A percentile compares a stretch with the other conserved stretches of the same genome.
phyloP scores from a whole-genome alignment of 2,888 invertebrate genomes.

The Toxonevra muliebris region DNA sequence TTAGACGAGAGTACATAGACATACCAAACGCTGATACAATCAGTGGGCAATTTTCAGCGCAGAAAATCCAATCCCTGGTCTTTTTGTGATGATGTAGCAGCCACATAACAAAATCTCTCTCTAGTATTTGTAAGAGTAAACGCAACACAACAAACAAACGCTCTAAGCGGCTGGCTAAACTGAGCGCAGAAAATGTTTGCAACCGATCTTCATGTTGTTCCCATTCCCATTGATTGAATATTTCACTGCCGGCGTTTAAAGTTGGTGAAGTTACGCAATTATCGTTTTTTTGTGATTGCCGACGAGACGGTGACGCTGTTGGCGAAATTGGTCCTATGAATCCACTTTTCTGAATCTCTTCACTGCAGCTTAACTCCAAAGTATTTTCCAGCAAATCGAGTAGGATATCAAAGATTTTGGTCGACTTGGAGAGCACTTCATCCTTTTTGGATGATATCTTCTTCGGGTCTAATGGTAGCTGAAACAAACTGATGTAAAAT shows the following conservation, averaged over 20 bases:
- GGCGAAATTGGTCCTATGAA: slow-evolving; percentile 10
- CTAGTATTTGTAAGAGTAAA: slow-evolving; percentile 67
- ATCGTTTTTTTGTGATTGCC: neutral
- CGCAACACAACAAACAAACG: slow-evolving; percentile 68
- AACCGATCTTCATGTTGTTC: slow-evolving; percentile 44
- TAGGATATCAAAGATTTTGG: slow-evolving; percentile 46
- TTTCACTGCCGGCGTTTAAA: slow-evolving; percentile 40
- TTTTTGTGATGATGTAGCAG: slow-evolving; percentile 65
- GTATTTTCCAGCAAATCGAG: slow-evolving; percentile 51
- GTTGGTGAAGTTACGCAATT: slow-evolving; percentile 26
- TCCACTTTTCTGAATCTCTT: slow-evolving; percentile 37
- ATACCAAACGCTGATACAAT: slow-evolving; percentile 53
- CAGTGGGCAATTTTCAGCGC: slow-evolving; percentile 52
- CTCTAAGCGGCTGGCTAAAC: slow-evolving; percentile 65
- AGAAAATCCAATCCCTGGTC: slow-evolving; percentile 51
- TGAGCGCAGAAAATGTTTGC: slow-evolving; percentile 45
- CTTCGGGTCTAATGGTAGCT: slow-evolving; percentile 41
- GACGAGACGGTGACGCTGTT: neutral
- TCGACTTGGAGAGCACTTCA: slow-evolving; percentile 36
- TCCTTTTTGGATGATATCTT: slow-evolving; percentile 39
- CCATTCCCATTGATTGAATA: slow-evolving; percentile 55
- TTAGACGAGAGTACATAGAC: slow-evolving; percentile 46
- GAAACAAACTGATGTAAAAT: slow-evolving; percentile 51
- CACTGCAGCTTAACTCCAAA: slow-evolving; percentile 39
- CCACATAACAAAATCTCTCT: slow-evolving; percentile 70